Evolutionary conservation across 2,113 vertebrate genomes (phyloP), one percentile per base, ranked within the genome.

Genomic region (Dendrocopos noguchii): DNA sequence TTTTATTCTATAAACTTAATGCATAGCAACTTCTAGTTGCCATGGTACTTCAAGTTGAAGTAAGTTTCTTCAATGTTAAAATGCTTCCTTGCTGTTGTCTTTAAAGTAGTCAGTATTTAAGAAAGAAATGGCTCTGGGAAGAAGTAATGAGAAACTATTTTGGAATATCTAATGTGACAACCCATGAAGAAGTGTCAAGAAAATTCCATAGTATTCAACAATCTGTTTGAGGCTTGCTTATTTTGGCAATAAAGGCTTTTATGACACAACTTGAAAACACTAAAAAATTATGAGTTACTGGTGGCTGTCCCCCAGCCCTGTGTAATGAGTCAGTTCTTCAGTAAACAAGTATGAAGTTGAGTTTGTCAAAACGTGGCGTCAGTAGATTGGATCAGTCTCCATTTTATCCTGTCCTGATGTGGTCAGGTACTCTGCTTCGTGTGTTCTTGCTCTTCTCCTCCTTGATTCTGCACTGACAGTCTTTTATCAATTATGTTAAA

Each of bases 1-100:
- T 39, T 39, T 12, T 39, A 39, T 39, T 39, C 39, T 39, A 65
- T 93, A 66, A 90, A 87, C 74, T 82, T 70, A 53, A 86, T 86
- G 53, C 93, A 57, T 91, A 89, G 89, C 89, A 92, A 91, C 79
- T 94, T 85, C 36, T 60, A 67, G 95, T 96, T 94, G 89, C 89
- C 84, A 94, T 93, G 92, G 94, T 92, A 71, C 56, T 92, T 92
- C 74, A 84, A 79, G 73, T 64, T 59, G 18, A 85, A 89, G 79
- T 64, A 31, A 84, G 94, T 91, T 92, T 84, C 83, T 84, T 85
- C 2, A 0, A 6, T 88, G 83, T 80, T 93, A 77, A 91, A 96
- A 80, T 92, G 68, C 64, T 95, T 77, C 75, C 80, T 74, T 75
- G 84, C 42, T 93, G 64, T 90, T 1, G 0, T 76, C 65, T 74